These are phyloP conservation scores for Ameiurus melas DNA, from an alignment of 2,113 vertebrate species.

Conservation along the genomic window DNA sequence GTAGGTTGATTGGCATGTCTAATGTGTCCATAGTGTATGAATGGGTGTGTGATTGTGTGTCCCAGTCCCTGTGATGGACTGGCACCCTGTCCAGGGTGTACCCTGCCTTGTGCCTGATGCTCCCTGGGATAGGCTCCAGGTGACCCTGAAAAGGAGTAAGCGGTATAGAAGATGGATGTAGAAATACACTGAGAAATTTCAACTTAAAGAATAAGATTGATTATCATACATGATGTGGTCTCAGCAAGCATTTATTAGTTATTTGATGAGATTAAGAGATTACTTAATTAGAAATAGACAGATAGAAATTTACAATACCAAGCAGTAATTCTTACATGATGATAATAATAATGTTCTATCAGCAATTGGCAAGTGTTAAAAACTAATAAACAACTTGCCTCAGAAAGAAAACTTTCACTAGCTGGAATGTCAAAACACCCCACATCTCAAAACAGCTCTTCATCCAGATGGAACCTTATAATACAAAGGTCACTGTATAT, in stretches of 20 bases:
- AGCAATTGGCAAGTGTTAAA: not conserved
- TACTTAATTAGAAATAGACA: not conserved
- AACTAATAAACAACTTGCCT: not conserved
- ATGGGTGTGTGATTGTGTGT: too few relatives aligned
- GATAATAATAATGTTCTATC: too few relatives aligned
- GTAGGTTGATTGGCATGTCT: too few relatives aligned
- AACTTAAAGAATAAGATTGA: not conserved
- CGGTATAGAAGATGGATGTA: too few relatives aligned
- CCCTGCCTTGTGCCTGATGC: too few relatives aligned
- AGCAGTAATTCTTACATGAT: not conserved
- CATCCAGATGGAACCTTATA: not conserved
- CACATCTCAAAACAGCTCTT: too few relatives aligned
- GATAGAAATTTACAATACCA: not conserved
- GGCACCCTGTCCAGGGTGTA: too few relatives aligned
- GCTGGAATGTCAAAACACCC: not conserved
- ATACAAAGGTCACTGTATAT: not conserved
- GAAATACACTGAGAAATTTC: not conserved
- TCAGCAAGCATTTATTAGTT: not conserved
- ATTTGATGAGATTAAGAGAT: not conserved
- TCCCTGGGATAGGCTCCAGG: too few relatives aligned
- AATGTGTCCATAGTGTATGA: too few relatives aligned
- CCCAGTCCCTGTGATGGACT: too few relatives aligned
- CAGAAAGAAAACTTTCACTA: not conserved
- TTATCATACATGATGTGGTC: not conserved
- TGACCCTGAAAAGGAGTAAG: too few relatives aligned